Base-by-base conservation (phyloP, 2,113 vertebrate species). In the Syngnathus floridae region DNA sequence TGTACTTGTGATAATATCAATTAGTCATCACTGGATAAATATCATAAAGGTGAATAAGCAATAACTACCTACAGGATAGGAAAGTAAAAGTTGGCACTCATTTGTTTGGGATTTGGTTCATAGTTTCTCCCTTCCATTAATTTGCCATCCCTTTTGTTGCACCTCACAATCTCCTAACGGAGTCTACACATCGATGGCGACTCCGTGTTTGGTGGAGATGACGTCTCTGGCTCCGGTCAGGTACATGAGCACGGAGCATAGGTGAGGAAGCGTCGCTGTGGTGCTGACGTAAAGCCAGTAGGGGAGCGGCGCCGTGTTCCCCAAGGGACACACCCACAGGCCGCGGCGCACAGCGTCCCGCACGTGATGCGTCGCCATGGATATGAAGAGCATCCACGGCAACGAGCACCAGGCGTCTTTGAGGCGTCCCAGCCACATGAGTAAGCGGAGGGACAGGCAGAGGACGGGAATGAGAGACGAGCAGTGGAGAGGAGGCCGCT, bases 341-440 rank as follows among this genome's bases (percentile, higher is more conserved):
- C 96, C 95, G 5, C 92, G 97, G 48, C 93, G 94, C 67, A 94
- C 90, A 22, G 93, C 97, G 0, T 99, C 97, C 59, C 95, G 91
- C 40, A 98, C 58, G 0, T 99, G 97, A 82, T 99, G 97, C 3
- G 97, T 95, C 6, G 91, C 93, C 93, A 96, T 94, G 41, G 95
- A 93, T 64, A 98, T 90, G 69, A 97, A 95, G 21, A 98, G 78
- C 94, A 98, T 94, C 96, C 95, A 98, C 4, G 96, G 97, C 75
- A 99, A 88, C 76, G 95, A 96, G 85, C 93, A 95, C 95, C 95
- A 97, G 0, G 94, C 93, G 41, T 96, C 94, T 78, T 94, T 96
- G 70, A 98, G 92, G 73, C 90, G 93, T 66, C 93, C 90, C 49
- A 94, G 77, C 85, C 95, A 91, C 92, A 96, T 93, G 61, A 91